Evolutionary conservation across 2,797 vertebrate species (phyloP), one percentile per base, ranked within the genome.

Genomic region (Gymnothorax javanicus): DNA sequence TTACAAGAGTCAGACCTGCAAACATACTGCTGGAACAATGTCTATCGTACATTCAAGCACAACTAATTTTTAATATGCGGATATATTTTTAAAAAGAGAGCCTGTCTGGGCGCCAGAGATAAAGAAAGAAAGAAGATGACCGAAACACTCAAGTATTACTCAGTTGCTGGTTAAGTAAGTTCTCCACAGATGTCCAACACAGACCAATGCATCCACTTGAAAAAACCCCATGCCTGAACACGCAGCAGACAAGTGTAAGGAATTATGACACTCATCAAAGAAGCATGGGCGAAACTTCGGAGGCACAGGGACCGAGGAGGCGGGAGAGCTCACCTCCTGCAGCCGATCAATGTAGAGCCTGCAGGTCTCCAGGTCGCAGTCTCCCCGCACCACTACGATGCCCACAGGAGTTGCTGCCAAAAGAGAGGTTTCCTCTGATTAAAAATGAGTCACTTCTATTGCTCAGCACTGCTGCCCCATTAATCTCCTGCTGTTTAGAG

Each of bases 281-380:
- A 27, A 73, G 13, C 25, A 2, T 52, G 20, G 43, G 4, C 23
- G 7, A 81, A 20, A 23, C 12, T 27, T 2, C 52, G 52, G 50
- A 82, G 56, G 27, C 54, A 3, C 50, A 23, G 23, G 17, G 56
- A 13, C 8, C 23, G 27, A 56, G 50, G n/a, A 12, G 84, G 60
- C 2, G 1, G 84, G 27, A 20, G 58, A 58, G 88, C 93, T 96
- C 87, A 96, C 98, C 98, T 99, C 98, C 86, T 99, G 98, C 8
- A 99, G 93, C 88, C 98, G 96, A 92, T 99, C 97, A 73, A 99
- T 98, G 90, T 99, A 99, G 91, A 99, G 97, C 87, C 98, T 95
- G 93, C 98, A 99, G 1, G 98, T 99, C 94, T 99, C 98, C 94
- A 99, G 95, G 92, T 99, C 98, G 92, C 98, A 99, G 92, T 99